phyloP scores from a whole-genome alignment of 2,797 vertebrate genomes.

The Salarias fasciatus region DNA sequence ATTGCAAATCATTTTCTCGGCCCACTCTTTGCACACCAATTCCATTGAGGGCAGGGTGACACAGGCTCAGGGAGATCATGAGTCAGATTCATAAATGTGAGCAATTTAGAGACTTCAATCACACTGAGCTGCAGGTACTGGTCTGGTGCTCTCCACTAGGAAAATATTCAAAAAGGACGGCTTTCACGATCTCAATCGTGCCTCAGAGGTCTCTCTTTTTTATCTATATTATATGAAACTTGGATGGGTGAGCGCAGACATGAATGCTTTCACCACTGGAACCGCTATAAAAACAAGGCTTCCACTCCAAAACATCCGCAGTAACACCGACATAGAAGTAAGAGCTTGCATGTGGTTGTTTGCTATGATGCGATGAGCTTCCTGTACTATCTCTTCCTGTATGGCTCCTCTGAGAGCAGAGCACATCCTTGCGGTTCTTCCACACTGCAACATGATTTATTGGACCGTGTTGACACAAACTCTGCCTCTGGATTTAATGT shows the following conservation, averaged over 20 bases:
- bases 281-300: not conserved
- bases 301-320: not conserved
- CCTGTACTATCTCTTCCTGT: not conserved
- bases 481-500: constrained; percentile 52
- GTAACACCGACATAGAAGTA: not conserved
- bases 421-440: constrained; percentile 29
- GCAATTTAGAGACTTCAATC: constrained; percentile 20
- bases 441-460: constrained; percentile 48
- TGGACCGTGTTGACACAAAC: constrained; percentile 45
- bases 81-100: constrained; percentile 37
- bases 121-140: constrained; percentile 4
- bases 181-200: not conserved
- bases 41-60: constrained; percentile 29
- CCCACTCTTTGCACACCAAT: constrained; percentile 5
- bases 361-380: constrained; percentile 18
- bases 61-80: constrained; percentile 24
- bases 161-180: not conserved
- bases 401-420: constrained; percentile 10
- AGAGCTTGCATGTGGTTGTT: not conserved
- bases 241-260: not conserved
- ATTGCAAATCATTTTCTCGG: constrained; percentile 15
- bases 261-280: constrained; percentile 1
- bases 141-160: not conserved
- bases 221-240: not conserved
- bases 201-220: not conserved